Evolutionary conservation across 2,888 invertebrate genomes (phyloP), one percentile per base, ranked within the genome.

Genomic region (Ceratothoa steindachneri): DNA sequence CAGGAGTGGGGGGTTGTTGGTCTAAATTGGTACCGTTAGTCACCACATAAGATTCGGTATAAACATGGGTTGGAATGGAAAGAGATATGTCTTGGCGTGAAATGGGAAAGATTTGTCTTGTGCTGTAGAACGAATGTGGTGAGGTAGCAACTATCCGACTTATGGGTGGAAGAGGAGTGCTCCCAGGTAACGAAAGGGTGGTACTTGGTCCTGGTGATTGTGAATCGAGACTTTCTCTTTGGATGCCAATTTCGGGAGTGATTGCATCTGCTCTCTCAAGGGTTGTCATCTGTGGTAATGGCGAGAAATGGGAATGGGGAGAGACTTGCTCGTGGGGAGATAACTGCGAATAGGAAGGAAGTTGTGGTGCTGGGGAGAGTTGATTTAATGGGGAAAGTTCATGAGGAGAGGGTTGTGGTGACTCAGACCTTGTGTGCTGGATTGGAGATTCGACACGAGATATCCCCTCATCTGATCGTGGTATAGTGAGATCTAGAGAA

Each of bases 311-410:
- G 22, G 75, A 75, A 51, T 78, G 75, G 12, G 78, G 78, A 30
- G 78, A 75, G 19, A 78, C 64, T 52, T 78, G 78, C n/a, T 71
- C 73, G 53, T 78, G 75, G 22, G 78, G 75, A 30, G 78, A 75
- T 12, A 78, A 52, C 41, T 78, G 78, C 30, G 78, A 75, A 30
- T 74, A 69, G 9, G 69, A 41, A 22, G 71, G 64, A 29, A 71
- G 64, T 30, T 71, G 71, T 31, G 31, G 71, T 30, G 71, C 60
- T 12, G 75, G 75, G 29, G 75, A 75, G 27, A 75, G 69, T 30
- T 75, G 72, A 31, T 60, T 75, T 53, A 71, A 66, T 30, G 75
- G 75, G 12, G 77, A 74, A 15, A 77, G 71, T 29, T 77, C 74
- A 27, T 73, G 74, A 29, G 74, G 77, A 22, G 77, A 78, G 22